Evolutionary conservation across 2,797 vertebrate genomes (phyloP), one percentile per base, ranked within the genome.

Genomic region (Hybognathus amarus): DNA sequence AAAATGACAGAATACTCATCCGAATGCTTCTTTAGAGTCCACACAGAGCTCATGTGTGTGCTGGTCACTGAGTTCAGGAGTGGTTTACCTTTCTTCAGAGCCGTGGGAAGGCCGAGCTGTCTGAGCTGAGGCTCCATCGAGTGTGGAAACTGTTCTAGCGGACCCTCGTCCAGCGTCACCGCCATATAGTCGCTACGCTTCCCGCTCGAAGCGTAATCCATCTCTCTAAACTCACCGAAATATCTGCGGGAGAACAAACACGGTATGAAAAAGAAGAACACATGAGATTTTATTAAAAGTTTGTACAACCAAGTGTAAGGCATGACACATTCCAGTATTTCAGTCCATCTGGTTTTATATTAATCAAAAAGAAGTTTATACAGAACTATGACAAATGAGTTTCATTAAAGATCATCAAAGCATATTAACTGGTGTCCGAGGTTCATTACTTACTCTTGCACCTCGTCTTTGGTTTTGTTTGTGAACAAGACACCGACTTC

Each of bases 111-210:
- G 6, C 98, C 98, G 22, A 99, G 91, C 86, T 98, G 97, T 87
- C 98, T 94, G 66, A 99, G 82, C 90, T 99, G 98, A 0, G 98
- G 98, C 90, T 99, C 98, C 97, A 99, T 99, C 10, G 97, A 99
- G 89, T 99, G 98, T 1, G 97, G 93, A 82, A 99, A 99, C 92
- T 99, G 96, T 75, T 97, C 95, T 88, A 99, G 88, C 0, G 97
- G 97, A 27, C 98, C 98, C 0, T 94, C 95, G 52, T 99, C 97
- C 83, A 99, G 93, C 50, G 83, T 96, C 74, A 98, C 90, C 0
- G 94, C 84, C 79, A 95, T n/a, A n/a, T 96, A 0, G 93, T 91
- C 0, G 97, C 98, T 82, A 88, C 93, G 91, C 97, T 99, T 18
- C 98, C 98, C 0, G 97, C 93, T 0, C 97, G 95, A 4, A n/a